Base-by-base conservation (phyloP, 2,113 vertebrate genomes). In the Ellobius talpinus region DNA sequence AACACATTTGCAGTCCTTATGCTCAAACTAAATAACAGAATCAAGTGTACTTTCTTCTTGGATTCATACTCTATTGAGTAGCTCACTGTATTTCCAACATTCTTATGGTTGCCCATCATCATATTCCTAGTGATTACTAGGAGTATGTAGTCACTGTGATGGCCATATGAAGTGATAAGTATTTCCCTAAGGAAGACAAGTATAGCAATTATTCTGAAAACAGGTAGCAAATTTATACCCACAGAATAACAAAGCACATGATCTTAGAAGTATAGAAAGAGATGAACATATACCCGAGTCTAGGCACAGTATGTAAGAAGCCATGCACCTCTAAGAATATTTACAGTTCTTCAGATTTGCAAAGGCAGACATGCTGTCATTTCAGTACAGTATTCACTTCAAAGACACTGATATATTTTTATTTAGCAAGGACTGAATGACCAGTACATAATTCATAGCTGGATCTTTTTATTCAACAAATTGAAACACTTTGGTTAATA, bases 381-480 rank as follows among this genome's bases (percentile, higher is more conserved):
- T 63, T 92, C n/a, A 70, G 33, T 39, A 36, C 7, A 93, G 92
- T 55, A 68, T 96, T 94, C 94, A 93, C 61, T 97, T 98, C 90
- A 95, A 98, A 98, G 58, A 87, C 87, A 92, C 87, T 97, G 91
- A 96, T 98, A 98, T 77, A 96, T 97, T 97, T 90, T 84, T 94
- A 97, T 95, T 97, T 97, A 93, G 81, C 93, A 95, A 98, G 13
- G 98, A 97, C 55, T 77, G 97, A 98, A 98, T 98, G 97, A 94
- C 97, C 96, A 95, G 94, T 95, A 93, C 94, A 95, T 98, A 98
- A 98, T 98, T 98, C 95, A 98, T 96, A 94, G 92, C 72, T 97
- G 94, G 87, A 97, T 98, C 78, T 97, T 97, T 94, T 97, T 98
- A 96, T 98, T 98, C 96, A 98, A 98, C 90, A 98, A 98, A 98